These are phyloP conservation scores for Tipula helvola DNA, from an alignment of 2,888 invertebrate genomes.

Conservation along the genomic window DNA sequence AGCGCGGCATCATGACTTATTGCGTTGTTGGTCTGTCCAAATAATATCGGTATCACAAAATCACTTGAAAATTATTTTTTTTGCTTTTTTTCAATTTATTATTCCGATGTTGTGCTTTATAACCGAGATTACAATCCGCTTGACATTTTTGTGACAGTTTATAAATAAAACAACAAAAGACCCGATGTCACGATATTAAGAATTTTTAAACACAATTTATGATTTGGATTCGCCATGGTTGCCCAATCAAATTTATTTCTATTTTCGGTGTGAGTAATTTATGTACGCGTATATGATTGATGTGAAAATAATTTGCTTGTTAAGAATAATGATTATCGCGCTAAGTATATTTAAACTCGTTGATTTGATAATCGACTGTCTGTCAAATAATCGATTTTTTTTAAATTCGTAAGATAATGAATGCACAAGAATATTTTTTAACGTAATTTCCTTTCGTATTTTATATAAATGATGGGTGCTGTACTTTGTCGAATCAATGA, in stretches of 20 bases:
- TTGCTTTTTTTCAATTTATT: not conserved
- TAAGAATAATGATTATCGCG: not conserved
- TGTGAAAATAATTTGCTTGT: not conserved
- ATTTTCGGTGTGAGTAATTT: not conserved
- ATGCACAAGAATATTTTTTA: not conserved
- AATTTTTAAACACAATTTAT: not conserved
- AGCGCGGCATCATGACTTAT: not conserved
- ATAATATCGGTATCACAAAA: not conserved
- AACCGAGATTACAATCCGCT: not conserved
- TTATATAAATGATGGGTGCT: not conserved
- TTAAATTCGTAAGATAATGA: not conserved
- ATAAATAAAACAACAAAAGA: not conserved
- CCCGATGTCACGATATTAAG: not conserved
- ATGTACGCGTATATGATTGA: not conserved
- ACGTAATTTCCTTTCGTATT: not conserved
- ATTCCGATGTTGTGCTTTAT: not conserved
- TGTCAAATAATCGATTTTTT: not conserved
- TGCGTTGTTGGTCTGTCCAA: not conserved
- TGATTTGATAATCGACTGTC: not conserved
- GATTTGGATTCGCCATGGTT: not conserved
- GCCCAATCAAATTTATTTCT: not conserved
- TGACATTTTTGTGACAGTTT: not conserved
- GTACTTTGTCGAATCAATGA: not conserved
- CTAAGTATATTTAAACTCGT: not conserved
- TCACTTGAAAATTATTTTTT: not conserved